phyloP scores from a whole-genome alignment of 2,888 invertebrate genomes.

The Molorchus minor region DNA sequence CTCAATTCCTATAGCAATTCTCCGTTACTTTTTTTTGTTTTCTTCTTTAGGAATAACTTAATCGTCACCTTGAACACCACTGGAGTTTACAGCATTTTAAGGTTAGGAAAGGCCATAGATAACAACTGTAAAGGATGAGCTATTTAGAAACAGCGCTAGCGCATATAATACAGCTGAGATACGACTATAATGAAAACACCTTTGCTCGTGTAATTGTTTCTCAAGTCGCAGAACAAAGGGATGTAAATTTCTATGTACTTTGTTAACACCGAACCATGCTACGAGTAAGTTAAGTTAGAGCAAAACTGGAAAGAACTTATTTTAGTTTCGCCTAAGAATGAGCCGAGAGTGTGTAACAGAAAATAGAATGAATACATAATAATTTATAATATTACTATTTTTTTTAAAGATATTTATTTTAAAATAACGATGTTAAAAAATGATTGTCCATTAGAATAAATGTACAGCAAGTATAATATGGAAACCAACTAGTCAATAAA shows the following conservation, averaged over 20 bases:
- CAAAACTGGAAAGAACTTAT: slow-evolving; percentile 36
- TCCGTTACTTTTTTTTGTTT: too few relatives aligned
- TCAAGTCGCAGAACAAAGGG: slow-evolving; percentile 45
- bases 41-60: too few relatives aligned
- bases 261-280: slow-evolving; percentile 49
- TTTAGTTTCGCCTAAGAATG: slow-evolving; percentile 36
- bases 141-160: slow-evolving; percentile 48
- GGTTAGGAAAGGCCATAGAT: slow-evolving; percentile 56
- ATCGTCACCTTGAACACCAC: slow-evolving; percentile 19
- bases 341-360: too few relatives aligned
- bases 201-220: slow-evolving; percentile 47
- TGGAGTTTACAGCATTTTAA: slow-evolving; percentile 38
- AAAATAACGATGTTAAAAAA: too few relatives aligned
- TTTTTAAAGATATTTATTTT: too few relatives aligned
- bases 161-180: slow-evolving; percentile 51
- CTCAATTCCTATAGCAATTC: too few relatives aligned
- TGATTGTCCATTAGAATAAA: too few relatives aligned
- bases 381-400: too few relatives aligned
- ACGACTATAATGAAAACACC: slow-evolving; percentile 45
- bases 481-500: too few relatives aligned
- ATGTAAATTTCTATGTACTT: slow-evolving; percentile 45
- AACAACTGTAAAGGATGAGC: slow-evolving; percentile 58
- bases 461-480: too few relatives aligned
- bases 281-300: slow-evolving; percentile 20
- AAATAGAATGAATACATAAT: too few relatives aligned